Conservation (phyloP, 2,888 invertebrate species). For the Galerucella nymphaeae region DNA sequence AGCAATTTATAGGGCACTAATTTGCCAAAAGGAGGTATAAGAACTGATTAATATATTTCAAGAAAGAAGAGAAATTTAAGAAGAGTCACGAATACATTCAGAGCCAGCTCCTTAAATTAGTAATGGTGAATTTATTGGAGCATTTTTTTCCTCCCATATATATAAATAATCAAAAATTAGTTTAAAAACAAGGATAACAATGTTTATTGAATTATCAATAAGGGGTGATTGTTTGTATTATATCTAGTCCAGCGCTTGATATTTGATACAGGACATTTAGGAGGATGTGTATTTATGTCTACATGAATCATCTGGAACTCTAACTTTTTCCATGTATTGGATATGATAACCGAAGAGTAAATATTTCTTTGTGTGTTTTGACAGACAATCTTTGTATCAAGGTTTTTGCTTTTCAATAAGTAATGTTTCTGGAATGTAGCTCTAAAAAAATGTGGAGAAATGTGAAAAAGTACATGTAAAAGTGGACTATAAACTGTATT, state of each 20-base stretch:
- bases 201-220: neutral
- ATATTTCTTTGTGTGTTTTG: neutral
- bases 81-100: too few relatives aligned
- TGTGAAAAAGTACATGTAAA: too few relatives aligned
- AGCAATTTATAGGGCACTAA: neutral
- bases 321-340: neutral
- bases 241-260: neutral
- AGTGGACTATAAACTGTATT: too few relatives aligned
- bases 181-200: constrained; percentile 4
- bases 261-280: neutral
- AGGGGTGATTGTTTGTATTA: neutral
- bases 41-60: too few relatives aligned
- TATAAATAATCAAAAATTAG: neutral
- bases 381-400: neutral
- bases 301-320: neutral
- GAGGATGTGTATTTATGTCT: neutral
- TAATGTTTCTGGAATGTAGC: too few relatives aligned
- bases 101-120: too few relatives aligned
- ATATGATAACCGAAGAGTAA: neutral
- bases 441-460: too few relatives aligned
- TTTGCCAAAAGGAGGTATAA: too few relatives aligned
- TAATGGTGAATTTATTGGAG: too few relatives aligned
- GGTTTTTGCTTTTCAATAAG: neutral
- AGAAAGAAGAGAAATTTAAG: too few relatives aligned
- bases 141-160: too few relatives aligned